A percentile compares a stretch with the other conserved stretches of the same genome.
phyloP scores from a whole-genome alignment of 2,888 invertebrate species.

The Eristalis tenax region DNA sequence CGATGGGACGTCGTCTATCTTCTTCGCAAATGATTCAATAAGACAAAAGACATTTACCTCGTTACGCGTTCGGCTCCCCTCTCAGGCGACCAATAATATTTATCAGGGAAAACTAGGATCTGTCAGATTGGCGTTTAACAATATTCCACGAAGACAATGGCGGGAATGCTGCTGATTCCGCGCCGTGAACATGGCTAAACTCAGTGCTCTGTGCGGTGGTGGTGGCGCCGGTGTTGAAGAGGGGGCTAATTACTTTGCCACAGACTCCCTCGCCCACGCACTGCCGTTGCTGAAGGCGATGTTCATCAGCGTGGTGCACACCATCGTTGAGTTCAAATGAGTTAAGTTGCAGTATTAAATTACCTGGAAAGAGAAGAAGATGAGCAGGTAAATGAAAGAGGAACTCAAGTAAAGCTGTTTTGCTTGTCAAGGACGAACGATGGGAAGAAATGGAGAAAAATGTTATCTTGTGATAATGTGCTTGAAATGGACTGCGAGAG shows the following conservation, averaged over 20 bases:
- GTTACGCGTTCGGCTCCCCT: conserved; percentile 16
- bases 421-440: conserved; percentile 42
- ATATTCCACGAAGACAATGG: conserved; percentile 27
- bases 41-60: conserved; percentile 63
- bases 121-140: conserved; percentile 17
- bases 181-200: not conserved
- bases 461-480: conserved; percentile 46
- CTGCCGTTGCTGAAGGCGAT: not conserved
- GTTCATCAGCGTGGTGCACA: conserved; percentile 18
- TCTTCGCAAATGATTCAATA: conserved; percentile 54
- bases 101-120: not conserved
- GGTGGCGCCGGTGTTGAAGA: not conserved
- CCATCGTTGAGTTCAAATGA: conserved; percentile 29
- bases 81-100: conserved; percentile 15
- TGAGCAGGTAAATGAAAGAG: not conserved
- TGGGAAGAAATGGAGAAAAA: conserved; percentile 13
- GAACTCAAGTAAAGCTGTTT: conserved; percentile 34
- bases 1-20: conserved; percentile 21
- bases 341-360: conserved; percentile 53
- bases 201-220: not conserved
- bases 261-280: not conserved
- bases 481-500: conserved; percentile 36
- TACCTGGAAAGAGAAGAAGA: conserved; percentile 57
- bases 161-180: not conserved
- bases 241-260: not conserved